Evolutionary conservation across 2,888 invertebrate species (phyloP), one percentile per base, ranked within the genome.

Genomic region (Spilarctia lutea): DNA sequence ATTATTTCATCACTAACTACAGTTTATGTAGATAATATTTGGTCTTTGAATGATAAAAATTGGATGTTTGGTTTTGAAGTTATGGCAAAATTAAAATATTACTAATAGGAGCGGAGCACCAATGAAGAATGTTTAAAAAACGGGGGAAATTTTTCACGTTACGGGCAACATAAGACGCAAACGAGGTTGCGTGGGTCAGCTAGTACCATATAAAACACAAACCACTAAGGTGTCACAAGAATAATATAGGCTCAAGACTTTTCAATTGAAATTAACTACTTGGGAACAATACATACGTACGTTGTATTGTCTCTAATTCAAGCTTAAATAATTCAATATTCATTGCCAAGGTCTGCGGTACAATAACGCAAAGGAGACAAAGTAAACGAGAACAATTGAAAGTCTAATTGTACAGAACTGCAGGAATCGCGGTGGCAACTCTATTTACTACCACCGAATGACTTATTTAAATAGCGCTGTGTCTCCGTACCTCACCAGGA

Each of bases 391-490:
- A n/a, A 52, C n/a, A 33, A 69, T 27, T 35, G 69, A 18, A 8
- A 56, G n/a, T 52, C 68, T 69, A 69, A 69, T 56, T 69, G 35
- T 35, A n/a, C 20, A 7, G 4, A 18, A 3, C 30, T 45, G 52
- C 72, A 60, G 72, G 33, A 68, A 72, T 56, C 35, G 56, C 11
- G 20, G 56, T 33, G 60, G 48, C 30, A 65, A n/a, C 60, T 63
- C 30, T 60, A 60, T 75, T 75, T 70, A 70, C 69, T 72, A 45
- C 60, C 67, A 65, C 78, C 74, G 73, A 73, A 73, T 73, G 68
- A 75, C 56, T 73, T 72, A 66, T 72, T 83, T 72, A 66, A 75
- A 80, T 72, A 72, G 52, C 65, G 3, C n/a, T 52, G 27, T 6
- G 60, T 39, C 13, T 56, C 39, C 39, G 60, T n/a, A n/a, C 33